Conservation (phyloP, 2,888 invertebrate genomes). For the Lagria hirta region DNA sequence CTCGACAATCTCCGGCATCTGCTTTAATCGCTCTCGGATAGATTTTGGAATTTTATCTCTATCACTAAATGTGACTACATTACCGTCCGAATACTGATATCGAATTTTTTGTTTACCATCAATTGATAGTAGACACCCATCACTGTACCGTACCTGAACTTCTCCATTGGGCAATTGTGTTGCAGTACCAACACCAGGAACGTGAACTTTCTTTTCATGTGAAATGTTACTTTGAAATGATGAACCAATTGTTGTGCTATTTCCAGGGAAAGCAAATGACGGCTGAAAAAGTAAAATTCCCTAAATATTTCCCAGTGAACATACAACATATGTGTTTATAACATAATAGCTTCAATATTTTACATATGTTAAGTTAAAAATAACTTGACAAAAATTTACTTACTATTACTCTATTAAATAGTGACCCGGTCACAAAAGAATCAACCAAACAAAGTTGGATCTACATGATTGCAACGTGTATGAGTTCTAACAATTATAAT, state of each 20-base stretch:
- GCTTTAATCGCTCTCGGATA: constrained; percentile 55
- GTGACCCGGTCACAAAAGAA: too few relatives aligned
- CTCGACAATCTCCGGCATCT: constrained; percentile 55
- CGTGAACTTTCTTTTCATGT: constrained; percentile 41
- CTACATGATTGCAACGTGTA: too few relatives aligned
- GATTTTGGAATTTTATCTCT: constrained; percentile 47
- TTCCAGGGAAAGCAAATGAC: constrained; percentile 47
- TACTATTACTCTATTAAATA: too few relatives aligned
- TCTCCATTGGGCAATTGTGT: constrained; percentile 48
- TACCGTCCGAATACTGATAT: constrained; percentile 49
- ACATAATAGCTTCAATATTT: too few relatives aligned
- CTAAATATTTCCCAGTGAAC: too few relatives aligned
- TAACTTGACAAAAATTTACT: too few relatives aligned
- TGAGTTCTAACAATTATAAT: too few relatives aligned
- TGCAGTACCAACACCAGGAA: constrained; percentile 51
- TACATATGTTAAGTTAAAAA: too few relatives aligned
- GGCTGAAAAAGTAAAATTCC: constrained; percentile 41
- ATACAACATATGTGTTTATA: too few relatives aligned
- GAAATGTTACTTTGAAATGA: constrained; percentile 33
- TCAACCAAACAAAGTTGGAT: too few relatives aligned
- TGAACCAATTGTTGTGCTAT: constrained; percentile 36
- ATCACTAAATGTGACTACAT: constrained; percentile 44
- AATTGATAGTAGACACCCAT: constrained; percentile 50
- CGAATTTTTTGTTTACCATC: constrained; percentile 48
- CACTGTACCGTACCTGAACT: constrained; percentile 48